Evolutionary conservation across 2,888 invertebrate species (phyloP), one percentile per base, ranked within the genome.

Genomic region (Eristalis tenax): DNA sequence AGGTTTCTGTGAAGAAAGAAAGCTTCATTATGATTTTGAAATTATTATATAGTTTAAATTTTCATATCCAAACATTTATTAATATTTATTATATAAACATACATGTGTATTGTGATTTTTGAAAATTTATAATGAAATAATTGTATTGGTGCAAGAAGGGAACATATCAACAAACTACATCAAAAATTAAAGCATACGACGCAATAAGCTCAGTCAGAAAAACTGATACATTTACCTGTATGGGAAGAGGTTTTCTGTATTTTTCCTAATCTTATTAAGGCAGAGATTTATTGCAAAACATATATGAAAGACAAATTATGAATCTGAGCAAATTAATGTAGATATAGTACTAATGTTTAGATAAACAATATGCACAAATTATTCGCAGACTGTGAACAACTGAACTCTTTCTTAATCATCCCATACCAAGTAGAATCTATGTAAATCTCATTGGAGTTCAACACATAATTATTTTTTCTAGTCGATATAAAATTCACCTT

Each of bases 1-100:
- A 95, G 84, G 98, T 97, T 95, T 99, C 99, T 99, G 94, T 57
- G 94, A 94, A 71, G 11, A 73, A 50, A 87, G 26, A 8, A 10
- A 8, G 18, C 18, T 50, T 50, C 50, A 50, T 50, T 50, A 50
- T 50, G 50, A 18, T 50, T 50, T n/a, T 18, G 50, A 50, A 18
- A 18, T 50, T 50, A 8, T n/a, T 50, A 50, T 1, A 50, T 5
- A 50, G 2, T 18, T 43, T 18, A 5, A 18, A 18, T 50, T 18
- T 50, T 50, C 6, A 18, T 18, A 50, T 50, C 8, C 50, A 50
- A 18, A 50, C 8, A 50, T 50, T 50, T n/a, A 50, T 50, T 35
- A 11, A 10, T 10, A 50, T 1, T 32, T 32, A 32, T 32, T 8
- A 1, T 50, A 50, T 6, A 18, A 50, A 18, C 18, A 18, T 50